phyloP scores from a whole-genome alignment of 2,797 vertebrate species.

The Aphelocoma californica region DNA sequence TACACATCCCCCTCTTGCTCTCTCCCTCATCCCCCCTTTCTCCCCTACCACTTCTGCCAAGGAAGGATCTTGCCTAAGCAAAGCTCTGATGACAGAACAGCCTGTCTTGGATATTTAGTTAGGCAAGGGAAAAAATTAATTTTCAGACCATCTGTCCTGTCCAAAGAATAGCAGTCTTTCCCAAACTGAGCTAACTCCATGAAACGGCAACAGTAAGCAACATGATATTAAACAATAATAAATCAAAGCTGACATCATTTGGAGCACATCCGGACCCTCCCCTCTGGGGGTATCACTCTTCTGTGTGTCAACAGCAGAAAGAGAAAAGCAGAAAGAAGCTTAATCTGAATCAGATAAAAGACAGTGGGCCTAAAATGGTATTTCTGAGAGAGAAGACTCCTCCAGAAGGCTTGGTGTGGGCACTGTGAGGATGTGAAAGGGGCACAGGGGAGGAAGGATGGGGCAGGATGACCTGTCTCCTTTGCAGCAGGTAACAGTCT shows the following conservation, averaged over 20 bases:
- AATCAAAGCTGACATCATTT: conserved; percentile 53
- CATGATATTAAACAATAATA: conserved; percentile 49
- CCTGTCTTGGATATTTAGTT: not conserved
- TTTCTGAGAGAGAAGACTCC: not conserved
- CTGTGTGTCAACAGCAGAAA: not conserved
- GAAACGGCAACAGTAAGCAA: conserved; percentile 18
- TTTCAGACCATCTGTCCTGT: conserved; percentile 12
- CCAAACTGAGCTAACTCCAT: not conserved
- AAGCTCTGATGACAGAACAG: conserved; percentile 13
- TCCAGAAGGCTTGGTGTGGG: not conserved
- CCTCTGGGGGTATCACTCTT: conserved; percentile 14
- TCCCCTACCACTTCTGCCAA: not conserved
- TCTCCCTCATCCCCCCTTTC: not conserved
- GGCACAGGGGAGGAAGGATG: not conserved
- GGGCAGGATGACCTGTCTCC: not conserved
- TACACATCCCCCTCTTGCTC: not conserved
- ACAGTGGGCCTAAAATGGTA: not conserved
- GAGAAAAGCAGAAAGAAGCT: conserved; percentile 10
- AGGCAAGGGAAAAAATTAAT: conserved; percentile 13
- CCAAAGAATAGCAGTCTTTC: conserved; percentile 8
- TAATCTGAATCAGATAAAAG: not conserved
- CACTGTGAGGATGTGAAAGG: not conserved
- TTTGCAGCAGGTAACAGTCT: not conserved
- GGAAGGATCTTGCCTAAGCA: not conserved
- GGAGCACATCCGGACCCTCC: not conserved